A percentile compares a stretch with the other conserved stretches of the same genome.
phyloP scores from a whole-genome alignment of 2,888 invertebrate genomes.

The Netelia virgata region DNA sequence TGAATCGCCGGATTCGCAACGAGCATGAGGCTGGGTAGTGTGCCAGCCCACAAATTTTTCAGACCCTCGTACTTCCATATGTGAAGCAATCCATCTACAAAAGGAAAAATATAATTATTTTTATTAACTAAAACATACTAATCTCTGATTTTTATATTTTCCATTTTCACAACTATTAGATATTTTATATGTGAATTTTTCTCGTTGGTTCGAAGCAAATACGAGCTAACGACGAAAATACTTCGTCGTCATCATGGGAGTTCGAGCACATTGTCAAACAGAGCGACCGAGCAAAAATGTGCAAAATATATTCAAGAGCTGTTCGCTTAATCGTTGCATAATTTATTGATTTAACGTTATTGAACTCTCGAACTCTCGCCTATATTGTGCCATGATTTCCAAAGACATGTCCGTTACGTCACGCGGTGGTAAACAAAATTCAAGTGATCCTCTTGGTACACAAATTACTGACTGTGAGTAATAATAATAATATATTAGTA shows the following conservation, averaged over 20 bases:
- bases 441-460: neutral
- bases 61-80: conserved; percentile 91
- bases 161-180: neutral
- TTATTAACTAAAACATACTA: neutral
- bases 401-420: conserved; percentile 35
- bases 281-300: neutral
- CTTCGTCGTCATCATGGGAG: neutral
- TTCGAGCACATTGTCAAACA: neutral
- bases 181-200: neutral
- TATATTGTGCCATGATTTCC: neutral
- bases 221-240: neutral
- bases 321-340: neutral
- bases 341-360: conserved; percentile 47
- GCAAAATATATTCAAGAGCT: neutral
- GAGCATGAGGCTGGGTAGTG: conserved; percentile 93
- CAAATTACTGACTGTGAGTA: conserved; percentile 8
- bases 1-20: conserved; percentile 96
- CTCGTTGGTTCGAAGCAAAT: neutral
- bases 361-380: neutral
- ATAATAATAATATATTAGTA: neutral
- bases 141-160: neutral
- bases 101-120: conserved; percentile 30
- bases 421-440: conserved; percentile 1
- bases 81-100: conserved; percentile 89
- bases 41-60: conserved; percentile 92